Conservation (phyloP, 2,113 vertebrate genomes). For the Forbesichthys agassizii region DNA sequence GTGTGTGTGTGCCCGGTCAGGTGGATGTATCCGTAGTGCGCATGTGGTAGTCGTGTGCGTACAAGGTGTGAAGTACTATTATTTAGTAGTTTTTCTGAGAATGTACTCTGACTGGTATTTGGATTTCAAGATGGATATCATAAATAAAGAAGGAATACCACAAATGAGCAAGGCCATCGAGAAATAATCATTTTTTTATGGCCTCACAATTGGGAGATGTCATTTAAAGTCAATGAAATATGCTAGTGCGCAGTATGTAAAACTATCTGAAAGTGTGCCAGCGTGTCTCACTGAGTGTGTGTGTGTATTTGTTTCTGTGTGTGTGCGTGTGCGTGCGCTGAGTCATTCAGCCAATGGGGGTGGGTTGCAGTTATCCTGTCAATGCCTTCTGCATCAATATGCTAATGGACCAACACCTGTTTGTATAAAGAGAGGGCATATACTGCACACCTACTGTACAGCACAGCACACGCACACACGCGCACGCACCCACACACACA, state of each 20-base stretch:
- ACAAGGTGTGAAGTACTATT: no score
- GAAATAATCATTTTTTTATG: not conserved
- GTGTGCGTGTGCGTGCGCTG: conserved; percentile 17
- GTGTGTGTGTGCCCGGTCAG: not conserved
- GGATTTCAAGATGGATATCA: no score
- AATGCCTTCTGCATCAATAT: conserved; percentile 63
- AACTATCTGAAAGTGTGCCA: no score
- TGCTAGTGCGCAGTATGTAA: not conserved
- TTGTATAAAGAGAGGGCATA: conserved; percentile 50
- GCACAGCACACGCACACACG: conserved; percentile 4
- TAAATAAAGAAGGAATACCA: no score
- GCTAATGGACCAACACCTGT: conserved; percentile 63
- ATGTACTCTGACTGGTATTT: no score
- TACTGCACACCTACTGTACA: no score
- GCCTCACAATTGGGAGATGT: no score
- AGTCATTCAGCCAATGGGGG: conserved; percentile 49
- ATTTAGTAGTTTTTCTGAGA: no score
- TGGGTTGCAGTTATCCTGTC: conserved; percentile 32
- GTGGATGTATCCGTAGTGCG: no score
- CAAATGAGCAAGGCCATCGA: no score
- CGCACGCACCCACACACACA: conserved; percentile 22
- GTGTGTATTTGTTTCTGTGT: conserved; percentile 1
- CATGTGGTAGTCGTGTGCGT: no score
- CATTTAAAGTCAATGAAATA: not conserved
- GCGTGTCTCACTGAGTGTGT: not conserved